Conservation (phyloP, 2,888 invertebrate genomes). For the Bombylius discolor region DNA sequence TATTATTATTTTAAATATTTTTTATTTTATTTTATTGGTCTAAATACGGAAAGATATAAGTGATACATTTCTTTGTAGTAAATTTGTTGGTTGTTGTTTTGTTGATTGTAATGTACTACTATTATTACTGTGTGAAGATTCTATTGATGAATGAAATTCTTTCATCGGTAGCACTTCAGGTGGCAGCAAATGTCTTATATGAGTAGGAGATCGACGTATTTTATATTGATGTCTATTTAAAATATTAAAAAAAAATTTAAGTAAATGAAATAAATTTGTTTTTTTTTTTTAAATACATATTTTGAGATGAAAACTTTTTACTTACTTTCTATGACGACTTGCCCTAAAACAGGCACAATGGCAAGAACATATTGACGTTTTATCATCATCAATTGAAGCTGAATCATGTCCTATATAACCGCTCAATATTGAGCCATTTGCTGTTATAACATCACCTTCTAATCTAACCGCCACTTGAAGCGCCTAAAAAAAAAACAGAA, state of each 20-base stretch:
- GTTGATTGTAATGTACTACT: slow-evolving; percentile 19
- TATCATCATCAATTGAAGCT: slow-evolving; percentile 31
- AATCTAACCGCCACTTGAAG: slow-evolving; percentile 88
- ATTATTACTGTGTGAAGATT: slow-evolving; percentile 24
- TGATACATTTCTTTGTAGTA: slow-evolving; percentile 33
- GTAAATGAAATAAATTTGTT: too few relatives aligned
- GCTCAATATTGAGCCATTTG: slow-evolving; percentile 78
- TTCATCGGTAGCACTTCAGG: slow-evolving; percentile 35
- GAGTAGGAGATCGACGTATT: slow-evolving; percentile 32
- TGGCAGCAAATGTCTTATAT: slow-evolving; percentile 33
- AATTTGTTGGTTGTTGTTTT: slow-evolving; percentile 19
- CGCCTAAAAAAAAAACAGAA: slow-evolving; percentile 47
- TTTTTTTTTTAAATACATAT: too few relatives aligned
- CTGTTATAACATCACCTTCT: slow-evolving; percentile 94
- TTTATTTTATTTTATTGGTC: slow-evolving; percentile 7
- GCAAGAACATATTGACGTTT: slow-evolving; percentile 37
- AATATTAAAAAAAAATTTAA: too few relatives aligned
- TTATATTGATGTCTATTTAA: slow-evolving; percentile 31
- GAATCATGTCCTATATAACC: slow-evolving; percentile 42
- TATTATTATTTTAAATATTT: not conserved
- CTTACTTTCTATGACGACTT: slow-evolving; percentile 37
- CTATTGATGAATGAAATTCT: slow-evolving; percentile 28
- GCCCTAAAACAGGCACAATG: slow-evolving; percentile 38
- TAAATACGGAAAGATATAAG: slow-evolving; percentile 35
- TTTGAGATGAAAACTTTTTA: too few relatives aligned